A percentile compares a stretch with the other conserved stretches of the same genome.
These are phyloP conservation scores for Actinernus sp. DNA, from an alignment of 92 coral and sea anemone species.

Conservation along the genomic window DNA sequence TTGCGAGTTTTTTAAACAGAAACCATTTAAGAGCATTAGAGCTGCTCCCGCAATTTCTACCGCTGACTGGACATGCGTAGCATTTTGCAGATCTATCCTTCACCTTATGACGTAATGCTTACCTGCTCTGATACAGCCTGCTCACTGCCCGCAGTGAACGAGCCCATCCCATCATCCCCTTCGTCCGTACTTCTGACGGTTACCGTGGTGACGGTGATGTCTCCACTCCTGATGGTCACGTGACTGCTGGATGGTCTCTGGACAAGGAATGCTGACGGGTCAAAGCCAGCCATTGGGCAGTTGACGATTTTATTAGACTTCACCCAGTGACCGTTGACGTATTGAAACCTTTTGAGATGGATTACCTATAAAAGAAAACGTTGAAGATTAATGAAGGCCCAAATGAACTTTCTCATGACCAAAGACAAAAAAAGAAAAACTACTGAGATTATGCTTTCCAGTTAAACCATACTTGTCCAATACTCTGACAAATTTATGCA, in stretches of 20 bases:
- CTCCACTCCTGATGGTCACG: slow-evolving; percentile 19
- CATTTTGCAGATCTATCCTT: no score
- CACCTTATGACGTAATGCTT: no score
- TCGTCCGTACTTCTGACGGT: slow-evolving; percentile 69
- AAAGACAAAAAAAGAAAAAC: no score
- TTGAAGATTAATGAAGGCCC: no score
- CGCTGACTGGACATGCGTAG: no score
- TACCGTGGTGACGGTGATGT: slow-evolving; percentile 72
- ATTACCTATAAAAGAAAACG: slow-evolving; percentile 59
- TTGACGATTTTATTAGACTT: slow-evolving; percentile 96
- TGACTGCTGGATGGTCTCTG: slow-evolving; percentile 56
- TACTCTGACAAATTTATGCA: no score
- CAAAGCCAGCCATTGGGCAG: slow-evolving; percentile 90
- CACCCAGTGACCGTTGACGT: slow-evolving; percentile 98
- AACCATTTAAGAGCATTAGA: no score
- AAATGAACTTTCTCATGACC: no score
- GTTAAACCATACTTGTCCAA: no score
- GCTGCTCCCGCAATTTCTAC: no score
- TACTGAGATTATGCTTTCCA: no score
- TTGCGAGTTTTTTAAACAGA: no score
- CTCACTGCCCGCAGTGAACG: slow-evolving; percentile 35
- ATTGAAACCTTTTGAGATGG: slow-evolving; percentile 95
- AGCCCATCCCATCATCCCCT: slow-evolving; percentile 35
- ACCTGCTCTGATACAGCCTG: slow-evolving; percentile 34
- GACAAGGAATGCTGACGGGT: slow-evolving; percentile 96